A percentile compares a stretch with the other conserved stretches of the same genome.
Evolutionary conservation across 1,140 invertebrate species (phyloP).

Genomic region (Antheraea mylitta): DNA sequence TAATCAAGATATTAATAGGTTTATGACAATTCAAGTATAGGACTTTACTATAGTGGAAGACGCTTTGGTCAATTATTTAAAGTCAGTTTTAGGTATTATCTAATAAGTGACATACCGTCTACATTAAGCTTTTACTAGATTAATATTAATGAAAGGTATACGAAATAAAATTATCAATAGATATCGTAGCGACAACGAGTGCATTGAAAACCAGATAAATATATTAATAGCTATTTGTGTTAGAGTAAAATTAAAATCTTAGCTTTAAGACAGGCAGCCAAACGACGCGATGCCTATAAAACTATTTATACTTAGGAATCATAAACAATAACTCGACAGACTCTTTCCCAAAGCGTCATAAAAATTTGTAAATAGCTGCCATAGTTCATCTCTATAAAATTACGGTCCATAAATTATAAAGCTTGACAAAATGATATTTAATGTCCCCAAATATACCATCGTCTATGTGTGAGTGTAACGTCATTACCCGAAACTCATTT

Average conservation of each 20-base stretch:
- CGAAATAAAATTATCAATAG: not conserved
- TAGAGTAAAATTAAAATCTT: slow-evolving; percentile 5
- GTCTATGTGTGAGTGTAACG: slow-evolving; percentile 44
- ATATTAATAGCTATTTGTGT: not conserved
- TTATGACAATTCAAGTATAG: no score
- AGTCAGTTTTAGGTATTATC: no score
- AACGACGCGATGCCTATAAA: slow-evolving; percentile 5
- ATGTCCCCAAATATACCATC: slow-evolving; percentile 56
- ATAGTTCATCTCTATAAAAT: slow-evolving; percentile 52
- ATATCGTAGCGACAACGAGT: not conserved
- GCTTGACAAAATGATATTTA: slow-evolving; percentile 75
- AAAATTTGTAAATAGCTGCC: slow-evolving; percentile 58
- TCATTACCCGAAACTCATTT: slow-evolving; percentile 63
- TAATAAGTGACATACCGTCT: no score
- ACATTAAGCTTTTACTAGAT: no score
- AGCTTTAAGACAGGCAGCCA: not conserved
- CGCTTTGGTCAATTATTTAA: no score
- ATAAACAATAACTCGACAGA: slow-evolving; percentile 48
- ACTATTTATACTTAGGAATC: slow-evolving; percentile 49
- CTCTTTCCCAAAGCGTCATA: slow-evolving; percentile 47
- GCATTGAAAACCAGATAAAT: not conserved
- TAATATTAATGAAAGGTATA: no score
- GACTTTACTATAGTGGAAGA: no score
- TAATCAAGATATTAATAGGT: no score
- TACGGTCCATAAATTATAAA: slow-evolving; percentile 58